These are phyloP conservation scores for Drosophila burlai DNA, from an alignment of 1,140 invertebrate species.

Conservation along the genomic window DNA sequence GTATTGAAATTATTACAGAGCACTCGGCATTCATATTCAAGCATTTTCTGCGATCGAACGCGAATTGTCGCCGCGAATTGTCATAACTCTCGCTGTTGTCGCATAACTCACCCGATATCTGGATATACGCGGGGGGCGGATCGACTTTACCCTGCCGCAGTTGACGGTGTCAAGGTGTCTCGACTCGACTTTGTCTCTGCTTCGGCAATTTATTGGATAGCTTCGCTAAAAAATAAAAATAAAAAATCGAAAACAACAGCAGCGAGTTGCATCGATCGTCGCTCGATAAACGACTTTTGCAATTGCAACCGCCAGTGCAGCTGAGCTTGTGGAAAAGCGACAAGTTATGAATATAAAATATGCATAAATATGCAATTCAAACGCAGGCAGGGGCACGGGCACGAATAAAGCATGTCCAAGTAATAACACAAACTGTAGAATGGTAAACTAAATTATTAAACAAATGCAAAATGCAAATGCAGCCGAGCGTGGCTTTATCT, in stretches of 20 bases:
- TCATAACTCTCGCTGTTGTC: constrained; percentile 73
- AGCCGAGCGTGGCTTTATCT: constrained; percentile 53
- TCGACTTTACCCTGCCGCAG: no score
- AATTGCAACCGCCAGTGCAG: constrained; percentile 27
- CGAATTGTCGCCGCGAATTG: constrained; percentile 62
- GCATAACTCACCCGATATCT: constrained; percentile 57
- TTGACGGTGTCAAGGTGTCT: constrained; percentile 70
- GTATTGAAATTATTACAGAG: constrained; percentile 51
- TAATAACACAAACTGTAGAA: constrained; percentile 71
- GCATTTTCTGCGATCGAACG: constrained; percentile 43
- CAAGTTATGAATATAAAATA: constrained; percentile 84
- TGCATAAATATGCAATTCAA: constrained; percentile 75
- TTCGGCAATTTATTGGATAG: constrained; percentile 74
- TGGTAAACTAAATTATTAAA: constrained; percentile 78
- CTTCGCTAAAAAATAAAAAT: background rate
- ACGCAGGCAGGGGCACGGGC: constrained; percentile 51
- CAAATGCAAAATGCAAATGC: constrained; percentile 68
- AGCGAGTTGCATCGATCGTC: constrained; percentile 66
- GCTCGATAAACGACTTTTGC: constrained; percentile 69
- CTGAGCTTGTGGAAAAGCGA: constrained; percentile 58
- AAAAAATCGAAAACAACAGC: constrained; percentile 21
- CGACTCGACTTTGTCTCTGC: constrained; percentile 55
- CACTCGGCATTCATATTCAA: constrained; percentile 63
- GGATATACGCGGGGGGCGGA: constrained; percentile 7
- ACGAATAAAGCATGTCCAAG: constrained; percentile 79